Percentiles rank a stretch among this genome's conserved stretches.
These are phyloP conservation scores for Dasypogon diadema DNA, from an alignment of 2,888 invertebrate genomes.

Conservation along the genomic window DNA sequence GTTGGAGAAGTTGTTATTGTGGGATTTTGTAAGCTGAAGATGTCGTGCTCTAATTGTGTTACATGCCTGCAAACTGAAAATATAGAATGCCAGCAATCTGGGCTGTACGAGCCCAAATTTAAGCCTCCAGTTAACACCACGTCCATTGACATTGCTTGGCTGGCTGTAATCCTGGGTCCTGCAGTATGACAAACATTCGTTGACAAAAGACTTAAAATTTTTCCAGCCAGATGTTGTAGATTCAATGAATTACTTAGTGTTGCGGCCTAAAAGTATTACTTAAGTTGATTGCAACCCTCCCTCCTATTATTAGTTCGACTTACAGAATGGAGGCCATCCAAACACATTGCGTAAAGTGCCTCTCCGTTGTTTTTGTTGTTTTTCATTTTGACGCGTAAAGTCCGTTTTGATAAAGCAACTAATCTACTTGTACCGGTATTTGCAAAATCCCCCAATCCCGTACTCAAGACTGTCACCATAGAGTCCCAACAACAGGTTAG, in stretches of 20 bases:
- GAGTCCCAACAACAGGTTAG: constrained; percentile 94
- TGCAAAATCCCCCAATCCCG: constrained; percentile 74
- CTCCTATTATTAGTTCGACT: constrained; percentile 44
- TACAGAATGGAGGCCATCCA: constrained; percentile 90
- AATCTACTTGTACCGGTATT: constrained; percentile 71
- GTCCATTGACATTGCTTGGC: constrained; percentile 93
- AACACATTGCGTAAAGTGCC: constrained; percentile 83
- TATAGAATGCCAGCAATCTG: constrained; percentile 96
- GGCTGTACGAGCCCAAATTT: constrained; percentile 91
- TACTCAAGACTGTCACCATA: constrained; percentile 88
- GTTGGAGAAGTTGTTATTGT: constrained; percentile 65
- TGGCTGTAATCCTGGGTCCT: constrained; percentile 83
- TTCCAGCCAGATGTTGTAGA: constrained; percentile 90
- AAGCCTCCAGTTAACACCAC: constrained; percentile 88
- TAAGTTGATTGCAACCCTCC: neutral
- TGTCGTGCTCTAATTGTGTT: constrained; percentile 89
- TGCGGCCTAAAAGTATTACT: constrained; percentile 75
- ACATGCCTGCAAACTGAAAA: constrained; percentile 95
- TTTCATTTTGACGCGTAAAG: constrained; percentile 66
- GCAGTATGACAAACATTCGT: constrained; percentile 88
- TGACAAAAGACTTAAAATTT: constrained; percentile 87
- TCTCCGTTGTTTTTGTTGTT: constrained; percentile 75
- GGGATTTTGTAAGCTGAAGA: constrained; percentile 82
- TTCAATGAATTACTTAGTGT: constrained; percentile 89
- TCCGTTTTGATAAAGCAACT: constrained; percentile 73